phyloP scores from a whole-genome alignment of 2,113 vertebrate genomes.

The Nannobrachium achirus region DNA sequence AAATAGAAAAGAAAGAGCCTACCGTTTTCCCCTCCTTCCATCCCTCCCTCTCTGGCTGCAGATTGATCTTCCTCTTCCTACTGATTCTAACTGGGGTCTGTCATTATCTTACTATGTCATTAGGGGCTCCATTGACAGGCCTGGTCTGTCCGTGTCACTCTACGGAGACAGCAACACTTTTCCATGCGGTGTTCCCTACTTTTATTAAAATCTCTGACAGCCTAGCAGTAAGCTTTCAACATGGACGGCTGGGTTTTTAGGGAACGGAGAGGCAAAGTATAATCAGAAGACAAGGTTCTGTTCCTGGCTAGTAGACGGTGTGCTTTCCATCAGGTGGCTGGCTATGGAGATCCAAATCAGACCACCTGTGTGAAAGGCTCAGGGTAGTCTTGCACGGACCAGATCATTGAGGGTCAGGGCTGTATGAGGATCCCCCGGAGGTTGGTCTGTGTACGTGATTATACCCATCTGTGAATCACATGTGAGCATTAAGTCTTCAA shows the following conservation, averaged over 20 bases:
- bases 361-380: slow-evolving; percentile 31
- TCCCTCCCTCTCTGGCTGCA: slow-evolving; percentile 91
- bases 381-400: slow-evolving; percentile 2
- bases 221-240: slow-evolving; percentile 76
- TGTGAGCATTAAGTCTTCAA: neutral
- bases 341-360: slow-evolving; percentile 53
- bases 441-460: neutral
- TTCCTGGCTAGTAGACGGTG: slow-evolving; percentile 64
- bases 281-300: slow-evolving; percentile 65
- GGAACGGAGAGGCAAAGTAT: slow-evolving; percentile 52
- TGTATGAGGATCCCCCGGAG: neutral
- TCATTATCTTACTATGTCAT: slow-evolving; percentile 99
- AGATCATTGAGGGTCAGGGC: neutral
- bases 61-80: slow-evolving; percentile 99
- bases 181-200: slow-evolving; percentile 94
- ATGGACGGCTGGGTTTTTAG: slow-evolving; percentile 58
- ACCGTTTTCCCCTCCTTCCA: slow-evolving; percentile 80
- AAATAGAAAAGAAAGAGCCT: slow-evolving; percentile 84
- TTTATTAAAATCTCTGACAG: slow-evolving; percentile 97
- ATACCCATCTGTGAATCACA: slow-evolving; percentile 3
- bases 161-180: slow-evolving; percentile 99
- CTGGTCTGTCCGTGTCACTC: slow-evolving; percentile 97
- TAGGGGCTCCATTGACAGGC: slow-evolving; percentile 96
- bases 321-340: slow-evolving; percentile 61
- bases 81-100: slow-evolving; percentile 98